These are phyloP conservation scores for Antheraea mylitta DNA, from an alignment of 1,140 invertebrate genomes.

Conservation along the genomic window DNA sequence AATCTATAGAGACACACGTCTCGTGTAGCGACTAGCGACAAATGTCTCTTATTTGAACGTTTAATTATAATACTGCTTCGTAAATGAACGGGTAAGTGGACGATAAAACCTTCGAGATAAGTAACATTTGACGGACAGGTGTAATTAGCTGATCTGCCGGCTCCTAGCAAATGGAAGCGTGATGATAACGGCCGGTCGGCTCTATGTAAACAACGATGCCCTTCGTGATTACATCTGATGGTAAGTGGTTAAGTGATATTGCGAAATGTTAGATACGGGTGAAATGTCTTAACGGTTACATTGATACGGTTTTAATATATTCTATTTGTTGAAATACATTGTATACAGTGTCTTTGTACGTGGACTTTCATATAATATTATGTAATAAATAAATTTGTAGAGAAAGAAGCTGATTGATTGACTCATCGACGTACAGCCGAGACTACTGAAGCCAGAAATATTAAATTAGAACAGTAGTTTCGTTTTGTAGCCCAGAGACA, in stretches of 20 bases:
- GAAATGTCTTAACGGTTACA: constrained; percentile 10
- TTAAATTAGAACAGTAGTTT: too few species aligned
- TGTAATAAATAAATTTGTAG: background rate
- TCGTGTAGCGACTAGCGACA: constrained; percentile 16
- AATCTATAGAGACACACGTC: background rate
- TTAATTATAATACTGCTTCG: constrained; percentile 6
- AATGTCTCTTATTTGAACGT: constrained; percentile 27
- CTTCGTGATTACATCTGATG: constrained; percentile 51
- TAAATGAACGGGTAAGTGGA: constrained; percentile 39
- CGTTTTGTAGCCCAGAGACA: too few species aligned
- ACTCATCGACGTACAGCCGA: too few species aligned
- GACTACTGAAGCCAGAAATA: too few species aligned
- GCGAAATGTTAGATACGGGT: constrained; percentile 31
- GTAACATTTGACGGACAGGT: constrained; percentile 59
- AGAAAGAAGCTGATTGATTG: background rate
- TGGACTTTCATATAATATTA: background rate
- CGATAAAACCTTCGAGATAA: constrained; percentile 60
- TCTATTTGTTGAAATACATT: background rate
- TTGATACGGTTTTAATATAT: background rate
- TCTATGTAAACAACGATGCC: constrained; percentile 56
- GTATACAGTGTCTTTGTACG: background rate
- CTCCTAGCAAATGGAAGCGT: constrained; percentile 52
- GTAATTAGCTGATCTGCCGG: constrained; percentile 52
- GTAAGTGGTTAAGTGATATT: constrained; percentile 46
- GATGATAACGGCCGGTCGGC: constrained; percentile 46